Percentiles rank a stretch among this genome's conserved stretches.
These are phyloP conservation scores for Ceratotherium simum DNA, from an alignment of 2,113 vertebrate genomes.

Conservation along the genomic window DNA sequence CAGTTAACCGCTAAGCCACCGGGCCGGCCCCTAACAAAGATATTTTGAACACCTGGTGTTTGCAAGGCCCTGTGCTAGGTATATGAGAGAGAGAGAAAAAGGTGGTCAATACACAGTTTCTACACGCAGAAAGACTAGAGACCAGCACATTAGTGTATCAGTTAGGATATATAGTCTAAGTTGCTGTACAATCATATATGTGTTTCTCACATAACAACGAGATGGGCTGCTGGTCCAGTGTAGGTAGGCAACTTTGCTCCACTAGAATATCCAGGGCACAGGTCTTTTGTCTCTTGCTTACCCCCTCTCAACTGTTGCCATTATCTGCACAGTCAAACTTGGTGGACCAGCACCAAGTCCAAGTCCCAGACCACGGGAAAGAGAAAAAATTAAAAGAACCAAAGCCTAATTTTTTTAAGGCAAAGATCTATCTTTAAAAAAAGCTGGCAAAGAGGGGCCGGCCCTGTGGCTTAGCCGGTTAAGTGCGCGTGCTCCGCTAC, in stretches of 20 bases:
- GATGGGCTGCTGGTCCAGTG: too few species aligned
- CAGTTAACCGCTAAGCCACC: too few species aligned
- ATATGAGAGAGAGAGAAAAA: not conserved
- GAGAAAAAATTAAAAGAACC: not conserved
- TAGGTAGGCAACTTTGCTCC: not conserved
- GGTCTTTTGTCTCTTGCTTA: not conserved
- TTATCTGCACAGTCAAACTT: not conserved
- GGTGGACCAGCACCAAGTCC: not conserved
- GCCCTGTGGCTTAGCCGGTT: too few species aligned
- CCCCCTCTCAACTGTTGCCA: not conserved
- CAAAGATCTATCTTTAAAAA: not conserved
- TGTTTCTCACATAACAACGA: not conserved
- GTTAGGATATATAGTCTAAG: not conserved
- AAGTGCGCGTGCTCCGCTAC: too few species aligned
- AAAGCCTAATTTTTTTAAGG: not conserved
- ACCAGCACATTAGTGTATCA: not conserved
- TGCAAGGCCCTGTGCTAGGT: not conserved
- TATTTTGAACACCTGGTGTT: not conserved
- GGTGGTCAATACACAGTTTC: not conserved
- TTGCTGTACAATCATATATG: not conserved
- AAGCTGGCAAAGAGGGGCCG: too few species aligned
- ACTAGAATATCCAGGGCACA: not conserved
- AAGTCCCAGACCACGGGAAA: not conserved
- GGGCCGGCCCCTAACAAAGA: not conserved
- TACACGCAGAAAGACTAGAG: not conserved